phyloP scores from a whole-genome alignment of 2,113 vertebrate species.

The Oryzias woworae region DNA sequence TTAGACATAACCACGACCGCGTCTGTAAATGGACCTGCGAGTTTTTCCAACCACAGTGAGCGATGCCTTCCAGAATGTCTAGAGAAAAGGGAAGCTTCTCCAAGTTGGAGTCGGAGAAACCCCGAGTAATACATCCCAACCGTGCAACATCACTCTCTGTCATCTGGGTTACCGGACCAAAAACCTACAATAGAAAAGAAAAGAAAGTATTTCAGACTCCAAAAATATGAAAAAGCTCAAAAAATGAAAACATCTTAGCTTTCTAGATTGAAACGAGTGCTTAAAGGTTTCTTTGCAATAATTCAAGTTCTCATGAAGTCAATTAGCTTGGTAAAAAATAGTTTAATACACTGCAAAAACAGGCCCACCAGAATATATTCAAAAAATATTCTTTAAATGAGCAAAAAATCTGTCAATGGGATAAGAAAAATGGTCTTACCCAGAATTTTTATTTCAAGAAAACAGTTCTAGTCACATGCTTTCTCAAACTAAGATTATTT shows the following conservation, averaged over 20 bases:
- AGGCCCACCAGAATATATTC: background rate
- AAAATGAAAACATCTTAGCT: background rate
- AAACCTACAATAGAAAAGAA: conserved; percentile 47
- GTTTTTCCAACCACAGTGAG: conserved; percentile 64
- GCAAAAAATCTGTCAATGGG: too few species aligned
- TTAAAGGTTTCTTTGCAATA: too few species aligned
- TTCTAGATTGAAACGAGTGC: background rate
- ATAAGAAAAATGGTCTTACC: too few species aligned
- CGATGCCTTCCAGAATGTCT: conserved; percentile 56
- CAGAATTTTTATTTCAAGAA: too few species aligned
- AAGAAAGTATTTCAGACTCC: background rate
- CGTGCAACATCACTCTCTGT: conserved; percentile 43
- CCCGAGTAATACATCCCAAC: conserved; percentile 66
- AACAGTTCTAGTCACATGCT: too few species aligned
- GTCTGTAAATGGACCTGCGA: conserved; percentile 58
- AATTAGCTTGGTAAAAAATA: too few species aligned
- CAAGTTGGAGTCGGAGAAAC: conserved; percentile 59
- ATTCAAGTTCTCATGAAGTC: too few species aligned
- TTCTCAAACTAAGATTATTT: too few species aligned
- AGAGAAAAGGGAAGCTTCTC: conserved; percentile 50
- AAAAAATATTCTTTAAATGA: background rate
- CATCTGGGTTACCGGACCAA: conserved; percentile 45
- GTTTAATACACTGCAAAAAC: background rate
- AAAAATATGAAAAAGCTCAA: too few species aligned
- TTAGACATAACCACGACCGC: background rate